phyloP scores from a whole-genome alignment of 2,888 invertebrate genomes.

The Leucophora obtusa region DNA sequence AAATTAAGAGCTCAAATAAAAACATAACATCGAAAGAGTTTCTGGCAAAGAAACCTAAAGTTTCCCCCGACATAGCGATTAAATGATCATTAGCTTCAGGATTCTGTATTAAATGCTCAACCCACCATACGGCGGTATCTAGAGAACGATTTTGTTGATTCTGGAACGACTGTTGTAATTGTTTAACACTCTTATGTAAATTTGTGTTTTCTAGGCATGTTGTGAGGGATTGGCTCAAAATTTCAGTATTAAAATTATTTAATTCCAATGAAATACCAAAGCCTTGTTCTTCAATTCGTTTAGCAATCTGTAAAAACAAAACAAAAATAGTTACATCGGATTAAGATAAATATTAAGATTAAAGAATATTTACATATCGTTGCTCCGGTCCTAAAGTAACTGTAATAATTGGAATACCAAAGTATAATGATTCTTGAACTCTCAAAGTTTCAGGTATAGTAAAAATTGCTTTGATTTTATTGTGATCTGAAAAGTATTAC shows the following conservation, averaged over 20 bases:
- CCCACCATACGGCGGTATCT: slow-evolving; percentile 47
- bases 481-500: background rate
- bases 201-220: slow-evolving; percentile 2
- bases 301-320: slow-evolving; percentile 38
- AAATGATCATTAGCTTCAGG: slow-evolving; percentile 42
- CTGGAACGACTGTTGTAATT: slow-evolving; percentile 7
- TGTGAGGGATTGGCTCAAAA: background rate
- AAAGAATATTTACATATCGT: slow-evolving; percentile 37
- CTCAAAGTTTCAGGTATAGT: slow-evolving; percentile 27
- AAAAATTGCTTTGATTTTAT: slow-evolving; percentile 26
- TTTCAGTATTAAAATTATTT: background rate
- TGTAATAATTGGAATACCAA: slow-evolving; percentile 27
- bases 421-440: slow-evolving; percentile 37
- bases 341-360: background rate
- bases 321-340: background rate
- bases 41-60: slow-evolving; percentile 3
- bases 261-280: slow-evolving; percentile 13
- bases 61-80: background rate
- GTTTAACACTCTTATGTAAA: background rate
- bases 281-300: slow-evolving; percentile 28
- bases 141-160: slow-evolving; percentile 31
- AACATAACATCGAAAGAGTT: slow-evolving; percentile 30
- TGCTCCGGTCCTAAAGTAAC: slow-evolving; percentile 25
- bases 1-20: slow-evolving; percentile 24
- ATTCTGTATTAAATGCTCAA: slow-evolving; percentile 33